Evolutionary conservation across 2,797 vertebrate genomes (phyloP), one percentile per base, ranked within the genome.

Genomic region (Loriculus beryllinus): DNA sequence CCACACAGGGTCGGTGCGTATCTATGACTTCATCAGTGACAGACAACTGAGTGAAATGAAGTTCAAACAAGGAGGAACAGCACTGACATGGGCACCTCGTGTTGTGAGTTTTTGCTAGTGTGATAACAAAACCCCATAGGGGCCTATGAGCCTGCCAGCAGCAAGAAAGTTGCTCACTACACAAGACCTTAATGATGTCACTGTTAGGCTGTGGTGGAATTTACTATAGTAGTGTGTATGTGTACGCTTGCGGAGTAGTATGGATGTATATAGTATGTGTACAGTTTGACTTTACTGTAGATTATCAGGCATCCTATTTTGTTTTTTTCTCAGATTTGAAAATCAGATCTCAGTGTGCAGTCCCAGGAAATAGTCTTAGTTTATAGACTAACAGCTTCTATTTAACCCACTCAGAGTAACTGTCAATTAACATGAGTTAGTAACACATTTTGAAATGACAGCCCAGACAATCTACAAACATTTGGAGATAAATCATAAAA

Each of bases 21-120:
- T 99, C 82, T 99, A 98, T 97, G 99, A 99, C 96, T 98, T 99
- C 89, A 82, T 98, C 92, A 96, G 97, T 49, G 98, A 98, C 90
- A 96, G 39, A 52, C 98, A 98, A 56, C 80, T 99, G 94, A 94
- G 97, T 43, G 88, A 92, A 69, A 98, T 96, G 74, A 98, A 96
- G 74, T 99, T 98, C 96, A 99, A 97, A 80, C 98, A 98, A 97
- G 99, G 99, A 70, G 99, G 99, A 94, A 99, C 98, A 12, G 91
- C 98, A 9, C 89, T 99, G 57, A 85, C 52, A 18, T 99, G 99
- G 99, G 98, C 98, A n/a, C 98, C 98, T 17, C 51, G 2, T 52
- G 37, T 93, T 92, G 98, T 98, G 96, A 97, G 98, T 96, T 93
- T 88, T 79, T 78, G 45, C 28, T 82, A 40, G 9, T 25, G 6